A percentile compares a stretch with the other conserved stretches of the same genome.
These are phyloP conservation scores for Acinonyx jubatus DNA, from an alignment of 2,113 vertebrate species.

Conservation along the genomic window DNA sequence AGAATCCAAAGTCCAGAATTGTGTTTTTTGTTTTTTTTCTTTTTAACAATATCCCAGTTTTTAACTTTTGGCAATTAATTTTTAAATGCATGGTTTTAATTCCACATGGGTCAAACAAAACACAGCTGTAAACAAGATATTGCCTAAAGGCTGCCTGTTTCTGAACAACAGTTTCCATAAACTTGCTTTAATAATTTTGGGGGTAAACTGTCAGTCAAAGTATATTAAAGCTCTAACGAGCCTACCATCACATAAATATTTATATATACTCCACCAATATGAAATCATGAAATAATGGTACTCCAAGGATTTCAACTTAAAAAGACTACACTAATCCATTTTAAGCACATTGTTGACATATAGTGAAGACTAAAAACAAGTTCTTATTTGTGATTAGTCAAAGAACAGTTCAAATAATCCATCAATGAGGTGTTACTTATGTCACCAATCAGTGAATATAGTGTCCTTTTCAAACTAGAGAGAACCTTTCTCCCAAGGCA, in stretches of 20 bases:
- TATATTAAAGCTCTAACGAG: background rate
- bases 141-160: background rate
- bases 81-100: background rate
- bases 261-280: background rate
- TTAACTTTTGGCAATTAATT: conserved; percentile 8
- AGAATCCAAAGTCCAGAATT: background rate
- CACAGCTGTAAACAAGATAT: background rate
- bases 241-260: background rate
- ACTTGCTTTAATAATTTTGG: background rate
- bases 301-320: conserved; percentile 34
- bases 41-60: background rate
- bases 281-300: conserved; percentile 28
- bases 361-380: background rate
- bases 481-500: conserved; percentile 17
- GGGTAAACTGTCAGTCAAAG: background rate
- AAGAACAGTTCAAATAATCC: background rate
- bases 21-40: background rate
- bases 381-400: conserved; percentile 5
- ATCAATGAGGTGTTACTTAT: background rate
- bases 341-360: background rate
- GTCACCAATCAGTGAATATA: background rate
- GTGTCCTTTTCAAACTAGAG: background rate
- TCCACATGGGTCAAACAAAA: conserved; percentile 2
- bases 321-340: background rate
- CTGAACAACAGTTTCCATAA: background rate